These are phyloP conservation scores for Orius insidiosus DNA, from an alignment of 1,140 invertebrate species.

Conservation along the genomic window DNA sequence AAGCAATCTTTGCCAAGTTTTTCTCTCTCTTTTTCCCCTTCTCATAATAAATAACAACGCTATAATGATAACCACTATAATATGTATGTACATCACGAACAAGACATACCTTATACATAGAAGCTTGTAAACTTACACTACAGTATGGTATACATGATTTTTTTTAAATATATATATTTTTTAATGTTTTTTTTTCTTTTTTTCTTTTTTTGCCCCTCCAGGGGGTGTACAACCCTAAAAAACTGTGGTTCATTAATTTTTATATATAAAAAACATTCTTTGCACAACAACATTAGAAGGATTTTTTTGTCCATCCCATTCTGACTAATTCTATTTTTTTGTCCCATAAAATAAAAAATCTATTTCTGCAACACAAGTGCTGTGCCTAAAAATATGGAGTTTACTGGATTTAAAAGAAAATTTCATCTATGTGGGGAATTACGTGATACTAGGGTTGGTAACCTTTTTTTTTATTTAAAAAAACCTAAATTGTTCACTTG, in stretches of 20 bases:
- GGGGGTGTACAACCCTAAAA: conserved; percentile 1
- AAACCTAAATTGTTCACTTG: too few species aligned
- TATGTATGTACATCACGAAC: conserved; percentile 17
- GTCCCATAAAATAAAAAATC: conserved; percentile 1
- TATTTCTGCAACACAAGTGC: too few species aligned
- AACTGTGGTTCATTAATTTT: conserved; percentile 1
- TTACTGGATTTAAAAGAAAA: too few species aligned
- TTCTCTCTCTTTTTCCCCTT: neutral
- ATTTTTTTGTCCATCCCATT: neutral
- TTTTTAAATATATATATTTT: neutral
- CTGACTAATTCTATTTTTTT: too few species aligned
- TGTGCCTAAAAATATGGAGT: too few species aligned
- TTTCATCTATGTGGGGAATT: too few species aligned
- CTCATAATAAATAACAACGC: conserved; percentile 14
- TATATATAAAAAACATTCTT: conserved; percentile 7
- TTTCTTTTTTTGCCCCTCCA: neutral
- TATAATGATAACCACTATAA: conserved; percentile 16
- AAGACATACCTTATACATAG: conserved; percentile 17
- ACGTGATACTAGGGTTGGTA: too few species aligned
- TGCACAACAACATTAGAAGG: too few species aligned
- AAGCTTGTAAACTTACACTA: conserved; percentile 15
- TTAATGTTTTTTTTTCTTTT: too few species aligned
- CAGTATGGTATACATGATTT: conserved; percentile 15
- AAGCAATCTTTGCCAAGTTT: conserved; percentile 6
- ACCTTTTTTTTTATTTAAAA: too few species aligned